These are phyloP conservation scores for Tolmerus cingulatus DNA, from an alignment of 2,888 invertebrate species.

Conservation along the genomic window DNA sequence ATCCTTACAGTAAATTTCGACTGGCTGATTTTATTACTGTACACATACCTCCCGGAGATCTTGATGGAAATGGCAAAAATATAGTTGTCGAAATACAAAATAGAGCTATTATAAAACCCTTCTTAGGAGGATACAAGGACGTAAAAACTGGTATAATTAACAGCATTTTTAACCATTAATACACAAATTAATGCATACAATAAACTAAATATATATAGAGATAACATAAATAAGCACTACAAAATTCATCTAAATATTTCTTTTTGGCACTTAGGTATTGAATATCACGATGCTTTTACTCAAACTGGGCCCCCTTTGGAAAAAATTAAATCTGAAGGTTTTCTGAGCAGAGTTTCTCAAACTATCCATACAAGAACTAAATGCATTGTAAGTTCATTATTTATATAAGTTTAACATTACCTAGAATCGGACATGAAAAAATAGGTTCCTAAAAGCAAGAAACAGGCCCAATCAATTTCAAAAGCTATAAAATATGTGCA, in stretches of 20 bases:
- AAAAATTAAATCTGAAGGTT: slow-evolving; percentile 54
- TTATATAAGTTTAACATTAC: background rate
- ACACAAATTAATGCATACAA: background rate
- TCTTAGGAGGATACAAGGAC: slow-evolving; percentile 82
- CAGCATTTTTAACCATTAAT: background rate
- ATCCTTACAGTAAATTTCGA: slow-evolving; percentile 57
- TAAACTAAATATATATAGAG: background rate
- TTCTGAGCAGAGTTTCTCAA: slow-evolving; percentile 69
- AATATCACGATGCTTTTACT: slow-evolving; percentile 83
- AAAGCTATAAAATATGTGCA: too few relatives aligned
- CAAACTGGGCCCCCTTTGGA: slow-evolving; percentile 71
- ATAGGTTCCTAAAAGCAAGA: too few relatives aligned
- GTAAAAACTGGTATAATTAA: slow-evolving; percentile 68
- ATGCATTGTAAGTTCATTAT: slow-evolving; percentile 60
- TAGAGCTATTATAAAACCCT: slow-evolving; percentile 74
- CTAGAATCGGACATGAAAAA: background rate
- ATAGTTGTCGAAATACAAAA: slow-evolving; percentile 70
- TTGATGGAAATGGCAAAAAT: slow-evolving; percentile 59
- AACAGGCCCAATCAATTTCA: too few relatives aligned
- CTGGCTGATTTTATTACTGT: slow-evolving; percentile 69
- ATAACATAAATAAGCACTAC: background rate
- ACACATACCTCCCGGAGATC: slow-evolving; percentile 63
- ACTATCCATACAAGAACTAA: slow-evolving; percentile 64
- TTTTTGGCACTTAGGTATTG: slow-evolving; percentile 61
- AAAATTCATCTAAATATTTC: background rate